Conservation (phyloP, 2,113 vertebrate species). For the Nothobranchius kuhntae region DNA sequence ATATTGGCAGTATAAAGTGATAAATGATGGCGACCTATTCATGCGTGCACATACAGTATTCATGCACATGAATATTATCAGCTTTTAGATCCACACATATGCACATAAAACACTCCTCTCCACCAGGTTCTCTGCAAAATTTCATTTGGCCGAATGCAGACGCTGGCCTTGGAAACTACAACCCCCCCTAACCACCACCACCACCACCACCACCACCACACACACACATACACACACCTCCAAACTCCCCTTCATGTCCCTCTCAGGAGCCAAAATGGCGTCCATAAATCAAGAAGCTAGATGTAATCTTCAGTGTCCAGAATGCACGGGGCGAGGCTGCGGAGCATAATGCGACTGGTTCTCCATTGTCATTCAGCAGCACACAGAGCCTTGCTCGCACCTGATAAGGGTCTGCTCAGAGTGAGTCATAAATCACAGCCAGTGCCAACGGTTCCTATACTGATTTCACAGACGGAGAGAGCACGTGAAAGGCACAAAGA, state of each 20-base stretch:
- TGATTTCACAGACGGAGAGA: conserved; percentile 79
- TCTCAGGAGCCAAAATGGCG: conserved; percentile 75
- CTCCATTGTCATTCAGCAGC: conserved; percentile 96
- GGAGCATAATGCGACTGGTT: conserved; percentile 90
- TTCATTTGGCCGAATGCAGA: conserved; percentile 83
- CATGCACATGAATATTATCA: conserved; percentile 51
- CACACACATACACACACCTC: conserved; percentile 61
- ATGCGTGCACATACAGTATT: conserved; percentile 16
- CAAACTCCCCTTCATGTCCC: conserved; percentile 82
- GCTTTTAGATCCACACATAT: conserved; percentile 37
- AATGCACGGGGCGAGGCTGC: conserved; percentile 90
- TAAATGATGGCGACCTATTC: conserved; percentile 45
- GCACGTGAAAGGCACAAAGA: conserved; percentile 42
- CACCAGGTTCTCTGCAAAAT: conserved; percentile 56
- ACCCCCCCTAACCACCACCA: conserved; percentile 79
- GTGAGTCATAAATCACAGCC: conserved; percentile 92
- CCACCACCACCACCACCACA: conserved; percentile 69
- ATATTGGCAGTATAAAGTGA: conserved; percentile 50
- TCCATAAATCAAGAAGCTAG: conserved; percentile 95
- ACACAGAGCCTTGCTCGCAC: conserved; percentile 88
- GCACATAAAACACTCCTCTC: conserved; percentile 61
- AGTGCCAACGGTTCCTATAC: conserved; percentile 80
- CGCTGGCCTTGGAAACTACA: conserved; percentile 83
- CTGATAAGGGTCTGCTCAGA: conserved; percentile 94
- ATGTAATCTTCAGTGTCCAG: conserved; percentile 98